Percentiles rank a stretch among this genome's conserved stretches.
Conservation (phyloP, 1,140 invertebrate genomes). For the Anthonomus grandis region DNA sequence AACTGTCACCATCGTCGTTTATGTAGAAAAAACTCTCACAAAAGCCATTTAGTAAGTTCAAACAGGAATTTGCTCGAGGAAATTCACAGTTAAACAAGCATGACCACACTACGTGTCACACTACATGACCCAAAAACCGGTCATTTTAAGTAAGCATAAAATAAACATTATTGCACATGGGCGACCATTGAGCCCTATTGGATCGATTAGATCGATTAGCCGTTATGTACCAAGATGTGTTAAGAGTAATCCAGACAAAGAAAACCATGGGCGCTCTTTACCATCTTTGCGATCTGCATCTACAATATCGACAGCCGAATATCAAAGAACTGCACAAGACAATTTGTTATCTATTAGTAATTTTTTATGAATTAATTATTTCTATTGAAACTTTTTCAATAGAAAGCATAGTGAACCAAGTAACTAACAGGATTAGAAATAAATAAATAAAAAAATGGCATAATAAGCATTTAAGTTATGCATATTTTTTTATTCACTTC, state of each 20-base stretch:
- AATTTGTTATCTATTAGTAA: slow-evolving; percentile 30
- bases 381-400: too few relatives aligned
- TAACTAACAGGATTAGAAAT: too few relatives aligned
- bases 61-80: background rate
- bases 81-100: slow-evolving; percentile 1
- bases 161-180: background rate
- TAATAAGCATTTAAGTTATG: too few relatives aligned
- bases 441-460: too few relatives aligned
- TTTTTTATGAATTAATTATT: slow-evolving; percentile 35
- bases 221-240: background rate
- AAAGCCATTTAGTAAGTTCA: background rate
- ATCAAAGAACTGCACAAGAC: slow-evolving; percentile 17
- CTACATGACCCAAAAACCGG: background rate
- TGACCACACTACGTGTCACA: background rate
- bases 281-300: too few relatives aligned
- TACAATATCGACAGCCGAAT: background rate
- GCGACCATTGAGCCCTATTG: background rate
- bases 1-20: background rate
- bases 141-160: slow-evolving; percentile 2
- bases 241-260: too few relatives aligned
- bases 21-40: background rate
- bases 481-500: too few relatives aligned
- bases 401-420: too few relatives aligned
- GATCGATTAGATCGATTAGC: background rate
- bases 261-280: slow-evolving; percentile 7